Evolutionary conservation across 2,888 invertebrate species (phyloP), one percentile per base, ranked within the genome.

Genomic region (Cordylochernes scorpioides): DNA sequence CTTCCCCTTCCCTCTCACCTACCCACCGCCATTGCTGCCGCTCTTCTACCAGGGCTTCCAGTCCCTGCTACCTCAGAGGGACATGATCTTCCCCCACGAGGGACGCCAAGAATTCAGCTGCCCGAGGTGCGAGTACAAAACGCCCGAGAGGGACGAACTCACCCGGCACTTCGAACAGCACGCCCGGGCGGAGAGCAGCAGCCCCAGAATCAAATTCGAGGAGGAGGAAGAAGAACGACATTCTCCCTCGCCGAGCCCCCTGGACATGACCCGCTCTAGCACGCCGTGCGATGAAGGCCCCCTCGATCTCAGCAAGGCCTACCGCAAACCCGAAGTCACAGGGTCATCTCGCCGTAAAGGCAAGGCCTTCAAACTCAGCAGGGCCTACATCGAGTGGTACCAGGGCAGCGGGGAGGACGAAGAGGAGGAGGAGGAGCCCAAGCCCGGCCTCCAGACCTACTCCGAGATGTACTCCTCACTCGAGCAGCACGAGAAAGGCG

Each of bases 361-460:
- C 0, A 69, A 69, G 28, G 77, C 82, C 0, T 68, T 68, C 44
- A 78, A 77, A 44, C 54, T 84, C 29, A 75, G 80, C 39, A 40
- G 44, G n/a, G 34, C 36, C 8, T 49, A 49, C 33, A 39, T 48
- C 17, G 34, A 42, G n/a, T 36, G 39, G n/a, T 56, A 29, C 14
- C 31, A 57, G 24, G 34, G 33, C 6, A 42, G 38, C 15, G 42
- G 42, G n/a, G 55, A 54, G 14, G 55, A 53, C 35, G 45, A 46
- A 26, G 49, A 43, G 8, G 55, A 53, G 3, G 61, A 63, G 6
- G 57, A 58, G 1, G 29, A 30, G 17, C 40, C 58, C 6, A 22
- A 5, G 22, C n/a, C 56, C 58, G 13, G 41, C 40, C 27, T 43
- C 41, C 27, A 42, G 41, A 27, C 12, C 8, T 5, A 6, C 7